Evolutionary conservation across 1,140 invertebrate species (phyloP), one percentile per base, ranked within the genome.

Genomic region (Diorhabda elongata): DNA sequence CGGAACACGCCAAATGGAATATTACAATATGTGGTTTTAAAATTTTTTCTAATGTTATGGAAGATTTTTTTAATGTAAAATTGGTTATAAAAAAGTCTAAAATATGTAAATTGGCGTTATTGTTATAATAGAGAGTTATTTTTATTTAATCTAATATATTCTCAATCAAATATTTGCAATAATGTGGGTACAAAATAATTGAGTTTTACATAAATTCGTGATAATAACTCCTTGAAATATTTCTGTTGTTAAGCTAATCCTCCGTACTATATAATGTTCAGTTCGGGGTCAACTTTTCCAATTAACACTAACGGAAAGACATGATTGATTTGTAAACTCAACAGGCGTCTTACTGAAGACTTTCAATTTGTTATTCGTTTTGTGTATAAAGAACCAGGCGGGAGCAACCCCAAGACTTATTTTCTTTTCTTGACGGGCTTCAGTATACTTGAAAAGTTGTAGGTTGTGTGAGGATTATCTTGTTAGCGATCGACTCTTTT

Each of bases 231-330:
- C 26, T 26, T 26, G 26, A 26, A 26, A 26, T 26, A 26, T 26
- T 26, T 26, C 26, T 26, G 26, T 26, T 26, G 26, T 26, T 26
- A 26, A 26, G 26, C 26, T 26, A 26, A 8, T 52, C 47, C 47
- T 8, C 47, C 47, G 47, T 3, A 52, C 47, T 52, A 52, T 52
- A 6, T n/a, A n/a, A 8, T 52, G 6, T 52, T 52, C 6, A 52
- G 26, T n/a, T 52, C 26, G 69, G 66, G 73, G 73, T 74, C 73
- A 74, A 74, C 64, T 72, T 73, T 74, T 74, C 73, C 71, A 74
- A 74, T 74, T 74, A 74, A 74, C 73, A 74, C 73, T 74, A 74
- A 74, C 73, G 73, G 73, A 68, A 70, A 44, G 68, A 52, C 67
- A 63, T 74, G 73, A 74, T 74, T 74, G 73, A 74, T 74, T 74